Evolutionary conservation across 2,113 vertebrate species (phyloP).

Genomic region (Ancistrus triradiatus): DNA sequence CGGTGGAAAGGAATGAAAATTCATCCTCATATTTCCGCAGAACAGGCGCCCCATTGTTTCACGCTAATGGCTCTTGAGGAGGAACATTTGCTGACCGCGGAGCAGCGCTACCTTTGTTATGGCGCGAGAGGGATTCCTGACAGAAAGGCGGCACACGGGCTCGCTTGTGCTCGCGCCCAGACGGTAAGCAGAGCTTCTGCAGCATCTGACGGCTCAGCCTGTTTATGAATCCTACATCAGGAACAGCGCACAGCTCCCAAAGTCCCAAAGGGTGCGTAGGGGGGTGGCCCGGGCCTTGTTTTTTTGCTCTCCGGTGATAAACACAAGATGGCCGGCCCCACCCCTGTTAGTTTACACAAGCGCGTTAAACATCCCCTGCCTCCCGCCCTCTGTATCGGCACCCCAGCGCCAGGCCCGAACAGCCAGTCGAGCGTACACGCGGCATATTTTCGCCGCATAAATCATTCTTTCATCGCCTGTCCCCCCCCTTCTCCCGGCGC

Average conservation of each 20-base stretch:
- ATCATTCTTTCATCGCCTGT: slow-evolving; percentile 52
- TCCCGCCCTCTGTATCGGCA: slow-evolving; percentile 25
- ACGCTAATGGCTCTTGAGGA: slow-evolving; percentile 4
- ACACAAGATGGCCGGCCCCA: slow-evolving; percentile 46
- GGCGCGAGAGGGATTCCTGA: neutral
- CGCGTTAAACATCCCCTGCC: slow-evolving; percentile 45
- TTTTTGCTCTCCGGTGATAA: slow-evolving; percentile 37
- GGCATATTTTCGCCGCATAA: slow-evolving; percentile 48
- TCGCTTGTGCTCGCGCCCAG: neutral
- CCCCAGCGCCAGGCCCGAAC: slow-evolving; percentile 20
- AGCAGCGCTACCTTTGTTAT: neutral
- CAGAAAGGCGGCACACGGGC: neutral
- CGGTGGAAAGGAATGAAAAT: slow-evolving; percentile 18
- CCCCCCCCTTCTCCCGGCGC: slow-evolving; percentile 27
- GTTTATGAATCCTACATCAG: slow-evolving; percentile 49
- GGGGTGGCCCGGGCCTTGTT: slow-evolving; percentile 31
- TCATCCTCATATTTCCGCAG: slow-evolving; percentile 10
- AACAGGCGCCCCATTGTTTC: slow-evolving; percentile 34
- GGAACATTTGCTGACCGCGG: neutral
- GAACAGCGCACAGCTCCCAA: slow-evolving; percentile 34
- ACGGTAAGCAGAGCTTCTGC: slow-evolving; percentile 33
- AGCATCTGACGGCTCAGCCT: slow-evolving; percentile 22
- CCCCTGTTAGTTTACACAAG: slow-evolving; percentile 49
- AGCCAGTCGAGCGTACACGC: slow-evolving; percentile 23
- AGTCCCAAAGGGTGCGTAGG: too few species aligned